Conservation (phyloP, 2,888 invertebrate genomes). For the Melanchra persicariae region DNA sequence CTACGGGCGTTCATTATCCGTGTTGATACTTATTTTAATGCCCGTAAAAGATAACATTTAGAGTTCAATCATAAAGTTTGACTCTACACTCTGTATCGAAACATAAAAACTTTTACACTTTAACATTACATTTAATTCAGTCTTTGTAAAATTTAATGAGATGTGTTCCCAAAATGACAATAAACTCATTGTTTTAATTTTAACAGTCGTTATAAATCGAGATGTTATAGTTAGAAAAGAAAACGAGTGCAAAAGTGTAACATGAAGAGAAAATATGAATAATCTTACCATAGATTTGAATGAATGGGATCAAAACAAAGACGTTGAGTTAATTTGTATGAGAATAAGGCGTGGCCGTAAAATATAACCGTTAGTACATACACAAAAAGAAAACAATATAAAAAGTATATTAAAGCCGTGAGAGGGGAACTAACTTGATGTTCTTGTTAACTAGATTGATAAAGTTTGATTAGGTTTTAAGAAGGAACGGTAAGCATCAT, state of each 20-base stretch:
- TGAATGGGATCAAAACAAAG: slow-evolving; percentile 62
- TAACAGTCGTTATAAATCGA: slow-evolving; percentile 47
- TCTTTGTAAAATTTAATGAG: slow-evolving; percentile 30
- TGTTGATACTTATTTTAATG: slow-evolving; percentile 36
- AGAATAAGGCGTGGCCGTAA: slow-evolving; percentile 67
- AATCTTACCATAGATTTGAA: slow-evolving; percentile 62
- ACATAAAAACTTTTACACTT: slow-evolving; percentile 19
- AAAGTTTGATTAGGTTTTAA: slow-evolving; percentile 12
- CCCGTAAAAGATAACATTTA: slow-evolving; percentile 35
- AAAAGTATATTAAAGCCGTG: slow-evolving; percentile 77
- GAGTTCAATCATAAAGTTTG: slow-evolving; percentile 13
- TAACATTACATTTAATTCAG: slow-evolving; percentile 6
- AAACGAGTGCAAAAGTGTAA: slow-evolving; percentile 56
- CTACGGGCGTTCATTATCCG: slow-evolving; percentile 39
- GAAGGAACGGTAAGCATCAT: neutral
- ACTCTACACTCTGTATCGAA: slow-evolving; percentile 14
- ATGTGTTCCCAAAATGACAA: slow-evolving; percentile 53
- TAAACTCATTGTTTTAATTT: slow-evolving; percentile 61
- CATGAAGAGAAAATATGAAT: slow-evolving; percentile 65
- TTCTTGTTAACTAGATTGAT: slow-evolving; percentile 40
- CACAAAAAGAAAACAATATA: slow-evolving; percentile 71
- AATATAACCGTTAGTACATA: slow-evolving; percentile 72
- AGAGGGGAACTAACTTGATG: slow-evolving; percentile 69
- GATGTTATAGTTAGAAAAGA: slow-evolving; percentile 58
- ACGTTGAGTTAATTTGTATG: slow-evolving; percentile 57